Evolutionary conservation across 2,797 vertebrate species (phyloP).

Genomic region (Cottoperca gobio): DNA sequence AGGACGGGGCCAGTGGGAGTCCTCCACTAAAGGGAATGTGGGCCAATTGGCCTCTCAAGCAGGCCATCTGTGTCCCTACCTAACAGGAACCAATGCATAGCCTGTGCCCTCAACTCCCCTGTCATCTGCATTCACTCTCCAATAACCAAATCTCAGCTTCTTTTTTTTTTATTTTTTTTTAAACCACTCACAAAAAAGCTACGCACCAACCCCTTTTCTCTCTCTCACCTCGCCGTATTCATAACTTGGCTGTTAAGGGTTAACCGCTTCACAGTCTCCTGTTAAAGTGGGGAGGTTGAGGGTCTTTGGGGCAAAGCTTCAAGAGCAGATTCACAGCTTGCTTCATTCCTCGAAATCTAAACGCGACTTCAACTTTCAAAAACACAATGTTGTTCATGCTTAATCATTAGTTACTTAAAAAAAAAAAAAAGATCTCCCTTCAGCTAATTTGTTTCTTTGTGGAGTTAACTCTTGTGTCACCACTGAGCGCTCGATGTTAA

Average conservation of each 20-base stretch:
- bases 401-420: slow-evolving; percentile 73
- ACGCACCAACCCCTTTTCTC: slow-evolving; percentile 40
- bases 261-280: slow-evolving; percentile 75
- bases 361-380: slow-evolving; percentile 72
- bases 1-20: slow-evolving; percentile 61
- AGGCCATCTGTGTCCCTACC: slow-evolving; percentile 77
- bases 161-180: slow-evolving; percentile 31
- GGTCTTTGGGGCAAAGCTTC: slow-evolving; percentile 83
- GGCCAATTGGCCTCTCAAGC: slow-evolving; percentile 71
- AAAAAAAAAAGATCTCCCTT: slow-evolving; percentile 74
- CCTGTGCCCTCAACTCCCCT: slow-evolving; percentile 73
- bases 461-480: slow-evolving; percentile 60
- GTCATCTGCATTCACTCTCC: slow-evolving; percentile 57
- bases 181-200: slow-evolving; percentile 54
- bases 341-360: slow-evolving; percentile 72
- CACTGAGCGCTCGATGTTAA: slow-evolving; percentile 51
- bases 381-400: slow-evolving; percentile 77
- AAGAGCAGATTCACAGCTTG: slow-evolving; percentile 82
- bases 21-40: slow-evolving; percentile 74
- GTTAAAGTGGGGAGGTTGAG: slow-evolving; percentile 66
- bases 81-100: slow-evolving; percentile 81
- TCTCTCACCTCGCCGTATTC: slow-evolving; percentile 37
- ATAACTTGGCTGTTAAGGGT: slow-evolving; percentile 48
- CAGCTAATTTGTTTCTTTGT: slow-evolving; percentile 72
- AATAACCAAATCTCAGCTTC: slow-evolving; percentile 46